Evolutionary conservation across 2,113 vertebrate genomes (phyloP).

Genomic region (Melanerpes aurifrons): DNA sequence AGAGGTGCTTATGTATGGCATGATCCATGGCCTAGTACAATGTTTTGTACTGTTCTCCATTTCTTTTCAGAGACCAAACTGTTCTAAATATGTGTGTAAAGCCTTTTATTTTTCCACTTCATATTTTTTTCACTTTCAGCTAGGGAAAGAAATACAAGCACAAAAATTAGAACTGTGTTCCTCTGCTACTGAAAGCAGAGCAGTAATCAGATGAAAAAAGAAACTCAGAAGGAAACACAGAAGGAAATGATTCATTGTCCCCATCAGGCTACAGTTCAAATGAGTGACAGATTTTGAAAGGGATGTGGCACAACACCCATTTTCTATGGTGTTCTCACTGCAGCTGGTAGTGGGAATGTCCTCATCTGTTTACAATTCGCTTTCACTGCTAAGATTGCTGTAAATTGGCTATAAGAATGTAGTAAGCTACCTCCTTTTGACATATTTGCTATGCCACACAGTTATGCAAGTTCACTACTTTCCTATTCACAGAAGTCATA

Average conservation of each 20-base stretch:
- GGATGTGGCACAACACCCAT: neutral
- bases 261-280: neutral
- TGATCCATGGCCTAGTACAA: neutral
- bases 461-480: neutral
- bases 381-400: neutral
- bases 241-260: neutral
- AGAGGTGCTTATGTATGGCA: fast-evolving
- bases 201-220: neutral
- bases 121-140: neutral
- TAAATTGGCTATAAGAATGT: neutral
- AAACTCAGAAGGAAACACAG: neutral
- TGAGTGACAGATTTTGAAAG: neutral
- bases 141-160: neutral
- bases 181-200: neutral
- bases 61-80: slow-evolving; percentile 16
- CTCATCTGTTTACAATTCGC: neutral
- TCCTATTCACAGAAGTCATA: neutral
- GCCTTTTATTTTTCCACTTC: neutral
- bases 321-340: neutral
- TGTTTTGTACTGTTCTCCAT: neutral
- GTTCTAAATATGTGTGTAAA: neutral
- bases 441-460: neutral
- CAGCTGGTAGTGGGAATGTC: neutral
- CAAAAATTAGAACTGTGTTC: neutral
- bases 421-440: neutral